Conservation (phyloP, 1,140 invertebrate species). For the Ips nitidus region DNA sequence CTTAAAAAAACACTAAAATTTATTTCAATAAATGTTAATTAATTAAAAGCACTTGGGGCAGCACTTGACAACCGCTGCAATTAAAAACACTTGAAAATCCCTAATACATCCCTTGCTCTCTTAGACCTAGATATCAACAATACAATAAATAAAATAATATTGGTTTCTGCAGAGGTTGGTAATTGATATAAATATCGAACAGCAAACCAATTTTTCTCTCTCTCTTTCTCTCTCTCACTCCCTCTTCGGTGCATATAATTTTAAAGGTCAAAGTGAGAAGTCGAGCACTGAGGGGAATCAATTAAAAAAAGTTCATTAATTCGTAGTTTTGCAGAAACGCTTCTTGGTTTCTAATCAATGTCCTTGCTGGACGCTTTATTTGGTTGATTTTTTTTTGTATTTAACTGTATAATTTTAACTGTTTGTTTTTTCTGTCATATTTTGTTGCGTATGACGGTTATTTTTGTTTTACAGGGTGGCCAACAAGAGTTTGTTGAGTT, state of each 20-base stretch:
- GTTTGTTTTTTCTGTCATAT: too few species aligned
- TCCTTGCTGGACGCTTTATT: background rate
- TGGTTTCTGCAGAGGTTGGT: background rate
- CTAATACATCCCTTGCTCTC: background rate
- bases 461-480: too few species aligned
- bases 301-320: conserved; percentile 13
- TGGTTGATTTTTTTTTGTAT: background rate
- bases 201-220: background rate
- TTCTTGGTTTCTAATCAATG: conserved; percentile 8
- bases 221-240: background rate
- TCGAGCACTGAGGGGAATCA: background rate
- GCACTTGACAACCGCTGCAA: background rate
- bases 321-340: conserved; percentile 8
- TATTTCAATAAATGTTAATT: too few species aligned
- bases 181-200: conserved; percentile 15
- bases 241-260: conserved; percentile 16
- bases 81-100: background rate
- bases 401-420: too few species aligned
- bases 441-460: too few species aligned
- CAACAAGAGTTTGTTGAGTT: too few species aligned
- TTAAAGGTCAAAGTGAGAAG: conserved; percentile 13
- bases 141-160: background rate
- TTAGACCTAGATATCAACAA: background rate
- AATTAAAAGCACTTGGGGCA: background rate
- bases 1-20: background rate